Evolutionary conservation across 2,113 vertebrate species (phyloP).

Genomic region (Channa maculata): DNA sequence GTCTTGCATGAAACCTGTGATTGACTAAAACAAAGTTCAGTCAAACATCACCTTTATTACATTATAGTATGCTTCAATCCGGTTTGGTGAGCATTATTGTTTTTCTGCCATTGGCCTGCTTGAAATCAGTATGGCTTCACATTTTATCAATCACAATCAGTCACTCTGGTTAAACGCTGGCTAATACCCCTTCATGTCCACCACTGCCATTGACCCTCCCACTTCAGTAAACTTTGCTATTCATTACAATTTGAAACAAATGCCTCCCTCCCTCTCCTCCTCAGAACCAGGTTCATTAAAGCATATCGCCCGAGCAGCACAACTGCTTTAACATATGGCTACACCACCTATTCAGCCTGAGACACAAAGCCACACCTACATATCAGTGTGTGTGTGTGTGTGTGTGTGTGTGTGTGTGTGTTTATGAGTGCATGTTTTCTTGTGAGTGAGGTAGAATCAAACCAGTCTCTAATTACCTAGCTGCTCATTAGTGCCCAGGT

Average conservation of each 20-base stretch:
- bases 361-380: slow-evolving; percentile 2
- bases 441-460: slow-evolving; percentile 47
- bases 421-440: slow-evolving; percentile 29
- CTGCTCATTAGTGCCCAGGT: slow-evolving; percentile 74
- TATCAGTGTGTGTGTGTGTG: slow-evolving; percentile 2
- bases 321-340: slow-evolving; percentile 50
- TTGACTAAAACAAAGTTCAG: not conserved
- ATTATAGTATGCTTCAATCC: not conserved
- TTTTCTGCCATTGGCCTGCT: not conserved
- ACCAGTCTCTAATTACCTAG: slow-evolving; percentile 71
- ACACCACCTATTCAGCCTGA: slow-evolving; percentile 13
- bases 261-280: not conserved
- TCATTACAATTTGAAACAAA: slow-evolving; percentile 55
- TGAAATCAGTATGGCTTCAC: slow-evolving; percentile 3
- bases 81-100: not conserved
- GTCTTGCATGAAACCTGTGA: not conserved
- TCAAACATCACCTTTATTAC: not conserved
- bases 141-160: slow-evolving; percentile 14
- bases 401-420: slow-evolving; percentile 11
- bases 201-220: not conserved
- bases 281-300: slow-evolving; percentile 45
- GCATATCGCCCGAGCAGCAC: slow-evolving; percentile 11
- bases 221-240: slow-evolving; percentile 25
- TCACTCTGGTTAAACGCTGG: slow-evolving; percentile 29
- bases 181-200: not conserved